These are phyloP conservation scores for Diarsia dahlii DNA, from an alignment of 2,888 invertebrate species.

Conservation along the genomic window DNA sequence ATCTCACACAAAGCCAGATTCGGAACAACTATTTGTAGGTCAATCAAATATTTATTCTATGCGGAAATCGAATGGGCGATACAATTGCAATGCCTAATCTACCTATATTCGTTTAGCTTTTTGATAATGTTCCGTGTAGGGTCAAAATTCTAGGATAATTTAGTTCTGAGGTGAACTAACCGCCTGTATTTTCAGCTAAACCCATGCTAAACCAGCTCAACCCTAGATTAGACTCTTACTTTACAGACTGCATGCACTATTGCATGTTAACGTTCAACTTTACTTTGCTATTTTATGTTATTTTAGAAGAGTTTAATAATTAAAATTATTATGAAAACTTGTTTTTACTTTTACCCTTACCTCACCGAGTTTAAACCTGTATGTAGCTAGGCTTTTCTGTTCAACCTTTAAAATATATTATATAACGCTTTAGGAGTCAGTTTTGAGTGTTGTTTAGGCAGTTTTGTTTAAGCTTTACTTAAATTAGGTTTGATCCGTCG, in stretches of 20 bases:
- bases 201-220: background rate
- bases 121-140: background rate
- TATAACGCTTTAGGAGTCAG: slow-evolving; percentile 11
- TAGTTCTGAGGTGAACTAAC: slow-evolving; percentile 14
- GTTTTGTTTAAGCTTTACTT: slow-evolving; percentile 33
- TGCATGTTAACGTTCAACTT: slow-evolving; percentile 11
- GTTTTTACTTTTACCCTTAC: background rate
- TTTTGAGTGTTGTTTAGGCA: slow-evolving; percentile 4
- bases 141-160: background rate
- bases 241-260: slow-evolving; percentile 35
- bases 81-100: background rate
- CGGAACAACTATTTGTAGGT: background rate
- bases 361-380: slow-evolving; percentile 13
- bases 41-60: slow-evolving; percentile 16
- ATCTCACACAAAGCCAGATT: background rate
- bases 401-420: slow-evolving; percentile 2
- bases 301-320: background rate
- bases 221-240: background rate
- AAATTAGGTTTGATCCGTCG: slow-evolving; percentile 15
- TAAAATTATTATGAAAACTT: background rate
- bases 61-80: background rate
- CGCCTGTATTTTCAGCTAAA: slow-evolving; percentile 29
- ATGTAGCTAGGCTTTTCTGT: slow-evolving; percentile 3
- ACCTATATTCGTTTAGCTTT: background rate
- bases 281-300: background rate